Base-by-base conservation (phyloP, 2,888 invertebrate species). In the Pachycephus smyrnensis region DNA sequence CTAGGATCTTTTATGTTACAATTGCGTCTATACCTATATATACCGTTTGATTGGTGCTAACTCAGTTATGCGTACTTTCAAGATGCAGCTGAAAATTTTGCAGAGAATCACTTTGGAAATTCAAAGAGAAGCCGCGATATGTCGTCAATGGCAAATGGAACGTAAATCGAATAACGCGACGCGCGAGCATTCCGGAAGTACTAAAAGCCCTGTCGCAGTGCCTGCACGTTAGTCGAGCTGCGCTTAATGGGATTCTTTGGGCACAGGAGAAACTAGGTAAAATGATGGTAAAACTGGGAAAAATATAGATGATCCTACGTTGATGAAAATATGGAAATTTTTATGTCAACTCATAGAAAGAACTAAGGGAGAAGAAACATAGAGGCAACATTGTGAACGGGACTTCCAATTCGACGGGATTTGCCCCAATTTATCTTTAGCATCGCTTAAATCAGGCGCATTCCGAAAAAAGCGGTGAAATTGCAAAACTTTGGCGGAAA, bases 121-220 rank as follows among this genome's bases (percentile, higher is more conserved):
- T 55, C 23, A 55, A 55, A 55, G 40, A 23, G 9, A 55, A 9
- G 1, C 15, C 37, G 23, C 23, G 0, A 55, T 55, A 23, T 35
- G 75, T 75, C 77, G 68, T 73, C 73, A 37, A 73, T 55, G 71
- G 76, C 75, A 78, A 81, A 81, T 81, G 81, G 81, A 79, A 78
- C 75, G 36, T 76, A 76, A 81, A 81, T 79, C 79, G 75, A 78
- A 81, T 81, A 79, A 81, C 77, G 36, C 30, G 68, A 73, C 75
- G 75, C 76, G 76, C 76, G 69, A 79, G 78, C 79, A 76, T 79
- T 79, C 77, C 37, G 77, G 75, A 77, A 78, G 73, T 78, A 77
- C 81, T 81, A 81, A 81, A 81, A 81, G 80, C 81, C 71, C 78
- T 79, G 78, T 81, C 80, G 78, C 69, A 78, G 73, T 77, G 77